Conservation (phyloP, 2,888 invertebrate species). For the Galerucella calmariensis region DNA sequence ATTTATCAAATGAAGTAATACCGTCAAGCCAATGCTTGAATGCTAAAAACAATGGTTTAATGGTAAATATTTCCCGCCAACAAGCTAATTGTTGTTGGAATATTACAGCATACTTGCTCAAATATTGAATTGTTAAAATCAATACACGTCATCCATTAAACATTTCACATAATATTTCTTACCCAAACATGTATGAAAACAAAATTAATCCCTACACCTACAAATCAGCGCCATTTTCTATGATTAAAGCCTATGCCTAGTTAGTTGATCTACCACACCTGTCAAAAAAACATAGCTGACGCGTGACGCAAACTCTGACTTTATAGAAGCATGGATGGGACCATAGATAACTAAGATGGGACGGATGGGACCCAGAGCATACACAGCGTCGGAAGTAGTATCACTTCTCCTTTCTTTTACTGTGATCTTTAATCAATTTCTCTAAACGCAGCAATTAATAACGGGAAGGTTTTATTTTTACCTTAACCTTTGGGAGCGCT, state of each 20-base stretch:
- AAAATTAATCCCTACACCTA: conserved; percentile 5
- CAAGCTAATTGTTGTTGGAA: background rate
- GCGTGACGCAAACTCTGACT: too few species aligned
- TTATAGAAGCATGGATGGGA: too few species aligned
- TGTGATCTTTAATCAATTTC: too few species aligned
- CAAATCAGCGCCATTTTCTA: conserved; percentile 13
- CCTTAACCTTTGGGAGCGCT: too few species aligned
- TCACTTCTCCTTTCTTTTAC: too few species aligned
- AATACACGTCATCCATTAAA: background rate
- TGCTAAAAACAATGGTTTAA: conserved; percentile 9
- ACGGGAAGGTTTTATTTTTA: too few species aligned
- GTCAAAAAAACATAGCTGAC: background rate
- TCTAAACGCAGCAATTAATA: too few species aligned
- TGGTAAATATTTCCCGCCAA: conserved; percentile 15
- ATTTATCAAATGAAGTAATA: background rate
- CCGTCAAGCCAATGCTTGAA: background rate
- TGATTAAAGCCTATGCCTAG: background rate
- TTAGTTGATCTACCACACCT: background rate
- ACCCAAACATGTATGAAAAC: conserved; percentile 11
- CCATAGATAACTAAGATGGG: too few species aligned
- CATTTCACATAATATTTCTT: background rate
- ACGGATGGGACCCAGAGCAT: too few species aligned
- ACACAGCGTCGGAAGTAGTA: too few species aligned
- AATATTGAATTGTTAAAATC: background rate
- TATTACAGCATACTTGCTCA: background rate